Evolutionary conservation across 1,140 invertebrate genomes (phyloP), one percentile per base, ranked within the genome.

Genomic region (Globodera rostochiensis): DNA sequence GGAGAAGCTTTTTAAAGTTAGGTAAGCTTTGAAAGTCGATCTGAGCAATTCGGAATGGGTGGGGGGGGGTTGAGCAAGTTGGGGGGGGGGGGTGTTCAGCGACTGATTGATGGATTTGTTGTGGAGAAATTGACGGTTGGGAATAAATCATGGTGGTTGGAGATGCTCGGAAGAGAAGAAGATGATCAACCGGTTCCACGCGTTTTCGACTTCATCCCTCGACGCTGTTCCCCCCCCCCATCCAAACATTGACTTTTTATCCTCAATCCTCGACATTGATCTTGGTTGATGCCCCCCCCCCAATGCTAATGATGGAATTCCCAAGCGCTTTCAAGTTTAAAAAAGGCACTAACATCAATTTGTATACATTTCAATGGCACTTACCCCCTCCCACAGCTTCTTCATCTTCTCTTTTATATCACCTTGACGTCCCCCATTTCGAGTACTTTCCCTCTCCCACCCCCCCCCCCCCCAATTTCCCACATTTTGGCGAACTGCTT

Each of bases 121-220:
- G 57, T 60, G 57, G 57, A 60, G 57, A 19, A 60, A 60, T 11
- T 13, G 15, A 60, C 8, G 50, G 1, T 11, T 11, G 50, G 50
- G 50, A 13, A 8, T 53, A 53, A 36, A 53, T 13, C 50, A 53
- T 53, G 50, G 50, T 8, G 69, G 25, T 6, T 13, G 46, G 69
- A 71, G 25, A 71, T 11, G 25, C 19, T 25, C 7, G 69, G 46
- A 6, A 9, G 69, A 36, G 3, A 9, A 6, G 69, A 71, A 47
- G 46, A 71, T 71, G 69, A 71, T 9, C 46, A 36, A 71, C 69
- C 69, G 69, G 69, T 71, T 71, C 69, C 69, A 36, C 25, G 69
- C 69, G n/a, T 47, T 36, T 9, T 11, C 66, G 7, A 3, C 66
- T 69, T 69, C 66, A 19, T 69, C 66, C 66, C n/a, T 19, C 25